Evolutionary conservation across 1,140 invertebrate genomes (phyloP).

Genomic region (Calliphora vicina): DNA sequence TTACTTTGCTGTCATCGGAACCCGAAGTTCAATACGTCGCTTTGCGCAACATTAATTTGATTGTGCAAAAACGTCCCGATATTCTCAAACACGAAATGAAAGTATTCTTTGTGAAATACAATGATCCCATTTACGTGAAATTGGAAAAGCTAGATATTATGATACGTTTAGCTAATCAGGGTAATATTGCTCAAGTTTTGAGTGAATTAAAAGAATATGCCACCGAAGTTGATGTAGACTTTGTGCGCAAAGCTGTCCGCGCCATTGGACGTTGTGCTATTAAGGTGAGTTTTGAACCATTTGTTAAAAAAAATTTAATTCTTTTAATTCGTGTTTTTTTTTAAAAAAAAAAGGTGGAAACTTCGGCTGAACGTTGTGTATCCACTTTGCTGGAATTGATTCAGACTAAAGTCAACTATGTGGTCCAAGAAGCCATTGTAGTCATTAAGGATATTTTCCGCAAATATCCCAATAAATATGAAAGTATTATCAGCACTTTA

Average conservation of each 20-base stretch:
- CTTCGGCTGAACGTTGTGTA: slow-evolving; percentile 97
- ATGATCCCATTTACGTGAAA: slow-evolving; percentile 99
- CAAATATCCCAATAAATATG: slow-evolving; percentile 99
- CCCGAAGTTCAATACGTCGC: slow-evolving; percentile 99
- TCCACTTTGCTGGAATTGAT: slow-evolving; percentile 98
- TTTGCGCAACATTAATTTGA: slow-evolving; percentile 97
- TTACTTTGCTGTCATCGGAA: slow-evolving; percentile 96
- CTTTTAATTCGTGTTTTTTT: not conserved
- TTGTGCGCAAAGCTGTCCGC: slow-evolving; percentile 97
- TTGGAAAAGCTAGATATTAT: slow-evolving; percentile 99
- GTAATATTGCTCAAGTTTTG: slow-evolving; percentile 98
- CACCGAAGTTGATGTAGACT: slow-evolving; percentile 99
- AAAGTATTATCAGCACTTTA: slow-evolving; percentile 98
- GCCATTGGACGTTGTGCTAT: slow-evolving; percentile 99
- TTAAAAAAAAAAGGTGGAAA: slow-evolving; percentile 75
- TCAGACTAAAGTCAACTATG: slow-evolving; percentile 99
- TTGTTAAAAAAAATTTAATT: not conserved
- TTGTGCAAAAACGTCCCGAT: slow-evolving; percentile 98
- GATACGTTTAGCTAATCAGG: slow-evolving; percentile 97
- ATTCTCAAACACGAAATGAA: slow-evolving; percentile 99
- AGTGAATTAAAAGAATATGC: slow-evolving; percentile 99
- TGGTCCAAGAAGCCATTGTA: slow-evolving; percentile 99
- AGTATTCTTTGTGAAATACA: slow-evolving; percentile 99
- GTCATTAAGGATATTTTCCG: slow-evolving; percentile 99
- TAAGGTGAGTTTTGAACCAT: slow-evolving; percentile 73